A percentile compares a stretch with the other conserved stretches of the same genome.
Evolutionary conservation across 2,888 invertebrate genomes (phyloP).

Genomic region (Osmoderma eremita): DNA sequence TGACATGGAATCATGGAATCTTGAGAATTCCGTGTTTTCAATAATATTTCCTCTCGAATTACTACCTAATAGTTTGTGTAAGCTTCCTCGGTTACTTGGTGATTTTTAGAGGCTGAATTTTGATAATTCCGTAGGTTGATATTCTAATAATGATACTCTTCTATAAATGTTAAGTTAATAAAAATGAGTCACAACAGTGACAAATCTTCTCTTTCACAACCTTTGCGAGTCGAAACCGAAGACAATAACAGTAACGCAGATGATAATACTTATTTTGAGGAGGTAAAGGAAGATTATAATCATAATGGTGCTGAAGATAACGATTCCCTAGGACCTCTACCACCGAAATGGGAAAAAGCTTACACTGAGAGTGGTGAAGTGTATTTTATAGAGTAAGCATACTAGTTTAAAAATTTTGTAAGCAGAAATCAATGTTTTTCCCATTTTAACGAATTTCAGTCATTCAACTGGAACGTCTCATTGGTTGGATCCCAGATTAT

Average conservation of each 20-base stretch:
- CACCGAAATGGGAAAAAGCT: slow-evolving; percentile 97
- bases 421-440: not conserved
- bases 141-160: slow-evolving; percentile 22
- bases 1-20: slow-evolving; percentile 37
- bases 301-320: slow-evolving; percentile 70
- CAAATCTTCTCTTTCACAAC: slow-evolving; percentile 61
- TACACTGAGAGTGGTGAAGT: slow-evolving; percentile 96
- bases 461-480: slow-evolving; percentile 97
- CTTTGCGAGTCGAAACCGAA: slow-evolving; percentile 61
- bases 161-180: slow-evolving; percentile 30
- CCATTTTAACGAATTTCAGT: slow-evolving; percentile 66
- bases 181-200: slow-evolving; percentile 63
- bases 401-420: not conserved
- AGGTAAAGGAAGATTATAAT: slow-evolving; percentile 58
- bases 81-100: slow-evolving; percentile 9
- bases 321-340: slow-evolving; percentile 89
- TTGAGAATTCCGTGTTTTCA: slow-evolving; percentile 39
- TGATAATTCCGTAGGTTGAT: slow-evolving; percentile 2
- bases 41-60: slow-evolving; percentile 19
- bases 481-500: slow-evolving; percentile 95
- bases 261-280: slow-evolving; percentile 57
- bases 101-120: not conserved
- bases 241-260: slow-evolving; percentile 55
- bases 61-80: slow-evolving; percentile 21
- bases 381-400: slow-evolving; percentile 93